Evolutionary conservation across 2,888 invertebrate genomes (phyloP).

Genomic region (Drosophila eohydei): DNA sequence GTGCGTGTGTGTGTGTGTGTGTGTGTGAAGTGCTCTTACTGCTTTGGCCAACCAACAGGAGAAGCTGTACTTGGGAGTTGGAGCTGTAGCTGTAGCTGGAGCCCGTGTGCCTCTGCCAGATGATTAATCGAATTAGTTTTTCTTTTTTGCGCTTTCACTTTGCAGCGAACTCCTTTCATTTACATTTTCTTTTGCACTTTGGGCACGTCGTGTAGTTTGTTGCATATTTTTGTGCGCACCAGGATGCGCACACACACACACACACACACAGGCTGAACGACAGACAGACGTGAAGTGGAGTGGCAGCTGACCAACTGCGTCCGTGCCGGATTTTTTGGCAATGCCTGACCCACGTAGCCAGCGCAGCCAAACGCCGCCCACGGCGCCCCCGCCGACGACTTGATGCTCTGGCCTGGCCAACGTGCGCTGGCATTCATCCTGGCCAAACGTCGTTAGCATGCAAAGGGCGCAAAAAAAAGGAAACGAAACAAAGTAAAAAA

Average conservation of each 20-base stretch:
- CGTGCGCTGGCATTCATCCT: slow-evolving; percentile 56
- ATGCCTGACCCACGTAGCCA: slow-evolving; percentile 40
- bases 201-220: slow-evolving; percentile 56
- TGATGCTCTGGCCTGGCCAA: slow-evolving; percentile 19
- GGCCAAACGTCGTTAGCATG: slow-evolving; percentile 68
- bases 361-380: not conserved
- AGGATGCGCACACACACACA: slow-evolving; percentile 38
- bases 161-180: slow-evolving; percentile 67
- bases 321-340: slow-evolving; percentile 68
- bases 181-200: slow-evolving; percentile 80
- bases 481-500: slow-evolving; percentile 4
- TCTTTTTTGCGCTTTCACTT: slow-evolving; percentile 61
- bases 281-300: slow-evolving; percentile 49
- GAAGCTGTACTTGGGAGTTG: slow-evolving; percentile 22
- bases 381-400: not conserved
- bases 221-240: slow-evolving; percentile 73
- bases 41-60: slow-evolving; percentile 55
- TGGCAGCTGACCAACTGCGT: slow-evolving; percentile 78
- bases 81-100: slow-evolving; percentile 1
- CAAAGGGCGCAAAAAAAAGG: slow-evolving; percentile 39
- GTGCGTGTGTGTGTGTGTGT: slow-evolving; percentile 28
- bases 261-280: slow-evolving; percentile 12
- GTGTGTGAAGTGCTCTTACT: slow-evolving; percentile 31
- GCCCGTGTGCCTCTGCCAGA: slow-evolving; percentile 56
- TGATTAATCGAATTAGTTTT: slow-evolving; percentile 79